phyloP scores from a whole-genome alignment of 2,797 vertebrate genomes.

The Crotalus adamanteus region DNA sequence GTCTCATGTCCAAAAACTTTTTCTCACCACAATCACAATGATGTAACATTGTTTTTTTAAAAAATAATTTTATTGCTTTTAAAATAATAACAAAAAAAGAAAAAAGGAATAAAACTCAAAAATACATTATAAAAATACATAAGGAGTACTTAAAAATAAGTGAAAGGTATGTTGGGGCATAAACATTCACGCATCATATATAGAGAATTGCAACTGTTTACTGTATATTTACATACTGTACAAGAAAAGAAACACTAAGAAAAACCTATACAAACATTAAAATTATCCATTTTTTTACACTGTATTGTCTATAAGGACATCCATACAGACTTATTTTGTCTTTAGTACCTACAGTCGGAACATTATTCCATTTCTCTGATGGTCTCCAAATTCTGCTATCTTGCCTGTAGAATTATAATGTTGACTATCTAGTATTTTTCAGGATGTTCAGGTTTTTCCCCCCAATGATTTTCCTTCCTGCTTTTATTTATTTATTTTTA shows the following conservation, averaged over 20 bases:
- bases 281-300: not conserved
- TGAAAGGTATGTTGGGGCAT: not conserved
- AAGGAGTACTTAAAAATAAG: not conserved
- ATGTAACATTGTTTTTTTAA: not conserved
- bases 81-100: not conserved
- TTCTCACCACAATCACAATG: not conserved
- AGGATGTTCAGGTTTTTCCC: not conserved
- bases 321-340: not conserved
- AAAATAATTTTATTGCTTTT: not conserved
- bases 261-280: not conserved
- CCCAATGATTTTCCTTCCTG: not conserved
- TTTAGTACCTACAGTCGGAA: not conserved
- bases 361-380: not conserved
- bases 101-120: not conserved
- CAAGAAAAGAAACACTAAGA: not conserved
- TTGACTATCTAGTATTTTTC: not conserved
- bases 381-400: not conserved
- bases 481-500: not conserved
- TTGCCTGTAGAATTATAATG: not conserved
- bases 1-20: not conserved
- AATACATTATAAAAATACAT: not conserved
- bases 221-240: not conserved
- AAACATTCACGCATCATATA: not conserved
- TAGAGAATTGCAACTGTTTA: not conserved
- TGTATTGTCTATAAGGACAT: not conserved